Base-by-base conservation (phyloP, 2,797 vertebrate genomes). In the Agapornis canus region DNA sequence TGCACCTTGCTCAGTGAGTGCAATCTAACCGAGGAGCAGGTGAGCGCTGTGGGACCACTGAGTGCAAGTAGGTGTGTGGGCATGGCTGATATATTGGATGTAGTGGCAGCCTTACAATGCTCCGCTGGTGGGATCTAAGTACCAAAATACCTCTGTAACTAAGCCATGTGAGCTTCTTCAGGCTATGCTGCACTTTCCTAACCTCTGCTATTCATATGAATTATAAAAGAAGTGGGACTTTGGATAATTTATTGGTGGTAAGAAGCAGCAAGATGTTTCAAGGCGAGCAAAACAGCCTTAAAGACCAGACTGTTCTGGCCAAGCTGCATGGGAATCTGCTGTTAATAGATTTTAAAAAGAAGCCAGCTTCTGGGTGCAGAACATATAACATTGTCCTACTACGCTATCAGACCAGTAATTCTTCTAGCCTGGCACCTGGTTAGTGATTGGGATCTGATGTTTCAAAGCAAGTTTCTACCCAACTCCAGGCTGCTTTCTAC, bases 391-490 rank as follows among this genome's bases (percentile, higher is more conserved):
- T 32, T 73, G 32, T 70, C 79, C 64, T 70, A 0, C 48, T 63
- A 1, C 1, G 1, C 84, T 86, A 84, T 51, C 59, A 47, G 48
- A 73, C 37, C 56, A 68, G 54, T 79, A 77, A 59, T 69, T 72
- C 49, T 78, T 77, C 54, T 49, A 82, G 61, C 51, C 63, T 85
- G 31, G 20, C 48, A 18, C 48, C 39, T 89, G 51, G 37, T 70
- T 71, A 70, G 68, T 39, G 81, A 16, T 32, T 61, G 66, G 72
- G 63, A 69, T 69, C 68, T 39, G 40, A 35, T 40, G 45, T 85
- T 92, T 80, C 79, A 78, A 49, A 93, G 56, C 27, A 79, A 39
- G 49, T 56, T 92, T 82, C 42, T 79, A 89, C 84, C 60, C 78
- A 68, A 0, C 21, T 85, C 72, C 51, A 65, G 65, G 22, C 76